Conservation (phyloP, 1,140 invertebrate species). For the Philotrypesis tridentata region DNA sequence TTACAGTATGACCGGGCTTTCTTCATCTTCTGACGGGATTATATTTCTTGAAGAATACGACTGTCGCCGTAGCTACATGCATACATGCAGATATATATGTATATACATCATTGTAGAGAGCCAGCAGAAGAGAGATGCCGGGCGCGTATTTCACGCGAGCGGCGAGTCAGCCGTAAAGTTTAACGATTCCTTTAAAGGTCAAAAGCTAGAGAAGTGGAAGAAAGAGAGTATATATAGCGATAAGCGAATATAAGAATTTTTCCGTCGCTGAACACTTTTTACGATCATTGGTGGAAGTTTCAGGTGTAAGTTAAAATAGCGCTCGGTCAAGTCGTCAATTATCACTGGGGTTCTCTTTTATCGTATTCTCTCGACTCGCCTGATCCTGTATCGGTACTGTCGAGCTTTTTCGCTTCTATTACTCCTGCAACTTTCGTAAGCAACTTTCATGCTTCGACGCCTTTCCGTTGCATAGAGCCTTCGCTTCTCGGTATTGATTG, state of each 20-base stretch:
- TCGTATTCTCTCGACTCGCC: neutral
- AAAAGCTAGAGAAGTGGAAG: neutral
- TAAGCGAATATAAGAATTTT: conserved; percentile 31
- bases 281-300: conserved; percentile 37
- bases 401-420: neutral
- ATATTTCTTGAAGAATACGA: conserved; percentile 32
- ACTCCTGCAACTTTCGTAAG: neutral
- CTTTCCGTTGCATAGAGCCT: neutral
- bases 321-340: conserved; percentile 23
- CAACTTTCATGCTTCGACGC: neutral
- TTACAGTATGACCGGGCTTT: conserved; percentile 22
- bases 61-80: neutral
- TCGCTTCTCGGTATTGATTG: neutral
- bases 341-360: conserved; percentile 3
- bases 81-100: neutral
- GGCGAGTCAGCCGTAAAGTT: conserved; percentile 30
- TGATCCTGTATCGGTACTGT: neutral
- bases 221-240: conserved; percentile 4
- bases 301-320: conserved; percentile 19
- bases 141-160: conserved; percentile 20
- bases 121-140: neutral
- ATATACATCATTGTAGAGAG: neutral
- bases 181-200: conserved; percentile 30
- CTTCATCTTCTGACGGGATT: conserved; percentile 15
- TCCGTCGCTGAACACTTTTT: conserved; percentile 5